Evolutionary conservation across 2,113 vertebrate species (phyloP), one percentile per base, ranked within the genome.

Genomic region (Hucho hucho): DNA sequence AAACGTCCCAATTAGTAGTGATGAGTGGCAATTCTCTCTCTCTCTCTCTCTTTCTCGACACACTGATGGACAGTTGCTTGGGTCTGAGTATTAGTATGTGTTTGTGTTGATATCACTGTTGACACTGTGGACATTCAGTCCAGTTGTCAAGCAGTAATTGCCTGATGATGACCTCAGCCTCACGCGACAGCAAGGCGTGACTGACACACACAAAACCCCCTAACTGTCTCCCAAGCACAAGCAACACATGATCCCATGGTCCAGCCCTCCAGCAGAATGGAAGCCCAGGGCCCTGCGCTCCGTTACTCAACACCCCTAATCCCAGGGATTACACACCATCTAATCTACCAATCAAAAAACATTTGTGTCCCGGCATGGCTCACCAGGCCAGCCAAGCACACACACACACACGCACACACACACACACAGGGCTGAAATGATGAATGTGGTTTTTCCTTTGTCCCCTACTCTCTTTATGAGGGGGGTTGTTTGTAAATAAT

Each of bases 251-350:
- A 68, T 78, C 5, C 37, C 7, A 11, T n/a, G 12, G 20, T 20
- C 16, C n/a, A 29, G 81, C 74, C 71, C 28, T 65, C 71, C 63
- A 72, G 79, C 74, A 79, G 76, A 90, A 86, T 78, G 79, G 70
- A 73, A 12, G 22, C 70, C 84, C 81, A 73, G 77, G 68, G 79
- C 83, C 78, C 75, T 79, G 59, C 61, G 73, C 78, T 72, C 72
- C 80, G 86, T 82, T 81, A 78, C 78, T 83, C 85, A 89, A 88
- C 85, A 83, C 72, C 46, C 64, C 71, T 92, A 92, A 94, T 93
- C 90, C 86, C 65, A 0, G 67, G 77, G 79, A n/a, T 92, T 86
- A 90, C 28, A 66, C 59, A 65, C 70, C 47, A 83, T 74, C 82
- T 91, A 89, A 88, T 90, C 86, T 76, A 89, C 75, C 81, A 84